phyloP scores from a whole-genome alignment of 2,888 invertebrate genomes.

The Epinotia demarniana region DNA sequence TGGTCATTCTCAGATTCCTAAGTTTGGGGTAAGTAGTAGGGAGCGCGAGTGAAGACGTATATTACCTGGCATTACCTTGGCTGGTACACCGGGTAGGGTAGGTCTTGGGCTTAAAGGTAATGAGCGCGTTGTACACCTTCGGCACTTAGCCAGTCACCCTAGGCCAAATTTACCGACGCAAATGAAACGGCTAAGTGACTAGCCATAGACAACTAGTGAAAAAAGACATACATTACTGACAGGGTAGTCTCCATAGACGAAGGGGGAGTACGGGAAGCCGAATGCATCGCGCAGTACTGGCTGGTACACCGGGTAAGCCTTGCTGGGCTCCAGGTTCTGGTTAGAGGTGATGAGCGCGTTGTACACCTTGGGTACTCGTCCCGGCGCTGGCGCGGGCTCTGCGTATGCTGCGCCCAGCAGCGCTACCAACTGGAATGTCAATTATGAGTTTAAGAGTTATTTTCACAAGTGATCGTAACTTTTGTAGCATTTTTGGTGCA shows the following conservation, averaged over 20 bases:
- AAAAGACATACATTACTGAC: constrained; percentile 66
- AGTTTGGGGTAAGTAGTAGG: too few species aligned
- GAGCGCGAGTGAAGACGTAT: too few species aligned
- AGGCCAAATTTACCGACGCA: too few species aligned
- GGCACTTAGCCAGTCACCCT: too few species aligned
- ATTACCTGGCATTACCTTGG: too few species aligned
- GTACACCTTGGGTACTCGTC: constrained; percentile 90
- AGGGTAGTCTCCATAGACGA: constrained; percentile 70
- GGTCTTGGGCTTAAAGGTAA: too few species aligned
- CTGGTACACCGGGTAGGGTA: too few species aligned
- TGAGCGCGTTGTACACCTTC: too few species aligned
- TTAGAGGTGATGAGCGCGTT: constrained; percentile 92
- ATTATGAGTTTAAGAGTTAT: constrained; percentile 5
- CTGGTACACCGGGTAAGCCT: constrained; percentile 90
- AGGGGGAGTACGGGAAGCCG: constrained; percentile 73
- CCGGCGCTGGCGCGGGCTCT: constrained; percentile 79
- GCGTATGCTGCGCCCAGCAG: constrained; percentile 56
- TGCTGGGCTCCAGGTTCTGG: constrained; percentile 90
- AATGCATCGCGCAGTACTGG: constrained; percentile 88
- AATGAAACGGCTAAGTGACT: not conserved
- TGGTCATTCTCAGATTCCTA: too few species aligned
- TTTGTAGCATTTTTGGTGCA: too few species aligned
- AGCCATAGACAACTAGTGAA: not conserved
- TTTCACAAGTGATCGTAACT: too few species aligned
- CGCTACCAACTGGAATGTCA: constrained; percentile 64